Evolutionary conservation across 2,113 vertebrate species (phyloP).

Genomic region (Microcebus murinus): DNA sequence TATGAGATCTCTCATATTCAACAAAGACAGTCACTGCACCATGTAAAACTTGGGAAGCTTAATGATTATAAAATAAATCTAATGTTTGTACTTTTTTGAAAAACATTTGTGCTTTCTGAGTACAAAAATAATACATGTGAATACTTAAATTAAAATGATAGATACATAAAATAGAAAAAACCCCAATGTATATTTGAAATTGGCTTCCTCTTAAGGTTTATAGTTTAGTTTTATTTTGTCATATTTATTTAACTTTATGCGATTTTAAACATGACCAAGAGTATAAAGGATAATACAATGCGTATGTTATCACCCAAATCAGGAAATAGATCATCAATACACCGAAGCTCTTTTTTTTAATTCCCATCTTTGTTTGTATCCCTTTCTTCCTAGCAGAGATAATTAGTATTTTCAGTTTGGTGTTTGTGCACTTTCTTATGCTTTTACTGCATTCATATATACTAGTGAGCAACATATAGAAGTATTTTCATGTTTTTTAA

Average conservation of each 20-base stretch:
- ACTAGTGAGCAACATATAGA: neutral
- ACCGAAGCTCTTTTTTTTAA: neutral
- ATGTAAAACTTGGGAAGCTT: neutral
- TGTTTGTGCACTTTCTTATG: neutral
- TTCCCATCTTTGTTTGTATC: neutral
- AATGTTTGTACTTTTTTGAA: neutral
- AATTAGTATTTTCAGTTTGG: neutral
- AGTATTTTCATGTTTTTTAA: neutral
- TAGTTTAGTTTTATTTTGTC: slow-evolving; percentile 13
- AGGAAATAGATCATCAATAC: neutral
- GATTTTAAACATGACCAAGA: neutral
- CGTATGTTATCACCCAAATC: neutral
- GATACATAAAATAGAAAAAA: neutral
- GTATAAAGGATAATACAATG: neutral
- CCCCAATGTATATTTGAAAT: neutral
- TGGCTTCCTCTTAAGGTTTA: neutral
- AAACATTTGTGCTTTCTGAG: neutral
- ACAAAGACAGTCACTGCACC: neutral
- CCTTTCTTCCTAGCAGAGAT: neutral
- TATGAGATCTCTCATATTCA: neutral
- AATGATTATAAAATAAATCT: neutral
- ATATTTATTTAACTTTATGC: slow-evolving; percentile 8
- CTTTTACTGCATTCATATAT: neutral
- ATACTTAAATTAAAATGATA: slow-evolving; percentile 24
- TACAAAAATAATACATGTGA: neutral